Base-by-base conservation (phyloP, 2,113 vertebrate species). In the Antennarius striatus region DNA sequence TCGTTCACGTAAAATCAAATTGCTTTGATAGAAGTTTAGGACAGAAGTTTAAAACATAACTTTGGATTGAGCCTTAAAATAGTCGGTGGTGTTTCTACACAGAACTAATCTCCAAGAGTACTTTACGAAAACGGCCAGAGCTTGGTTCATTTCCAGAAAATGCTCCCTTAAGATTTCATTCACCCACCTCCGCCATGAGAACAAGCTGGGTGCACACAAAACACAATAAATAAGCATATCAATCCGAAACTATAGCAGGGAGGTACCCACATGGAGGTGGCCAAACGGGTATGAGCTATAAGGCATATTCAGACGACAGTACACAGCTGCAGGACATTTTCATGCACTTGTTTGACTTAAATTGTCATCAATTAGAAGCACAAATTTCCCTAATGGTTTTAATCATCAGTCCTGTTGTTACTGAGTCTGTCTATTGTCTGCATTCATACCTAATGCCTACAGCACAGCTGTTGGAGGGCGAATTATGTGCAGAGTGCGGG, bases 381-480 rank as follows among this genome's bases (percentile, higher is more conserved):
- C 56, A 72, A 61, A 50, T 69, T 66, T 70, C 57, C 66, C 56
- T 75, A 66, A 77, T 77, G 72, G 77, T 68, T 71, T 75, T 47
- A 87, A 77, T 75, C 76, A 79, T 56, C 1, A 29, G 42, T 77
- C 47, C 67, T 53, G 70, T 76, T 79, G 69, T 77, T 65, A 59
- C 51, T 5, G 47, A 48, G 47, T 59, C 57, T 65, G 48, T 62
- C 57, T 77, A 68, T 69, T 69, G 77, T 82, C 72, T 74, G 72
- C 17, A 12, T 46, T 49, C 40, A 13, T 55, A 60, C 50, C 16
- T 7, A 10, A 36, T 49, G 63, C 61, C 67, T 17, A 9, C 10
- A 9, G 48, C 50, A 36, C 81, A 65, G 60, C 77, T 82, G 79
- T 67, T 49, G 49, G 39, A 39, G 60, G 17, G 22, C 3, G 10